Evolutionary conservation across 2,888 invertebrate species (phyloP).

Genomic region (Branchellion lobata): DNA sequence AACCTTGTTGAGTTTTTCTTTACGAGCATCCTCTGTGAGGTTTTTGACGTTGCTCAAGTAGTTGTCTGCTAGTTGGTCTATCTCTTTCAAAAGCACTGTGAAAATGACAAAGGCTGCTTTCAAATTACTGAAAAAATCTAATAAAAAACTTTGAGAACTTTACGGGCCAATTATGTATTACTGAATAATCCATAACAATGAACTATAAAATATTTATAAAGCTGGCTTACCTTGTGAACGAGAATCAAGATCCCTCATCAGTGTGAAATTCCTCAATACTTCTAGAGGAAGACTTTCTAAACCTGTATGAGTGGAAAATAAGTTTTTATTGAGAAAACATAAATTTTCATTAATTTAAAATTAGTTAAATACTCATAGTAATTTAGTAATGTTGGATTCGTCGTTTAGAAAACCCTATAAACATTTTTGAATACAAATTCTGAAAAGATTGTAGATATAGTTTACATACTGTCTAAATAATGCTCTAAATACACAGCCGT

Average conservation of each 20-base stretch:
- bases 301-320: conserved; percentile 66
- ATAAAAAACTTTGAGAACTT: background rate
- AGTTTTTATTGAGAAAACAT: too few relatives aligned
- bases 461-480: conserved; percentile 48
- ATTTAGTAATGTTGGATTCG: too few relatives aligned
- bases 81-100: conserved; percentile 73
- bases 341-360: too few relatives aligned
- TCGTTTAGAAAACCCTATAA: background rate
- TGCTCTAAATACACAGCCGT: conserved; percentile 48
- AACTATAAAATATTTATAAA: background rate
- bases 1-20: conserved; percentile 74
- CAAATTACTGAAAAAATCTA: background rate
- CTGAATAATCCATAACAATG: too few relatives aligned
- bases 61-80: conserved; percentile 81
- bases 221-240: conserved; percentile 69
- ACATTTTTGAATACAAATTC: background rate
- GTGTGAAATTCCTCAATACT: conserved; percentile 87
- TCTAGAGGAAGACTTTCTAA: conserved; percentile 92
- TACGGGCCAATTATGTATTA: background rate
- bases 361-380: too few relatives aligned
- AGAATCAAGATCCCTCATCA: conserved; percentile 92
- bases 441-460: too few relatives aligned
- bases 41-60: conserved; percentile 75
- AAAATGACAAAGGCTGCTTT: background rate
- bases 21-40: conserved; percentile 75